Base-by-base conservation (phyloP, 2,888 invertebrate species). In the Apamea anceps region DNA sequence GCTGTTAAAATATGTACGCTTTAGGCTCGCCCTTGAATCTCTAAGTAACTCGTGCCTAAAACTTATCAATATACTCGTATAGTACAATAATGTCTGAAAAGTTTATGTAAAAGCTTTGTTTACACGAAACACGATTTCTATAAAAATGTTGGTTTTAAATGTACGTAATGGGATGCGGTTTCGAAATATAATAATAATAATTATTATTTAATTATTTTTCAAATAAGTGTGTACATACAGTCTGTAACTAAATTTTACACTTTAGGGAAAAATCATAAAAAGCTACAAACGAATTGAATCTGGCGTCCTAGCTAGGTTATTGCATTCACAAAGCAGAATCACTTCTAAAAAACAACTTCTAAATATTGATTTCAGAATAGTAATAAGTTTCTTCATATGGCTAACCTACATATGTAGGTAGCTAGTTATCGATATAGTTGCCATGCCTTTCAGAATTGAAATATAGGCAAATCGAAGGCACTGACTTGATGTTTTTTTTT, bases 1-100 rank as follows among this genome's bases (percentile, higher is more conserved):
- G 51, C 79, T 84, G 82, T 84, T 91, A 81, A 86, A 90, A 89
- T 86, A 91, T 91, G 85, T 72, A 91, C 77, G 80, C 68, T 80
- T 80, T 71, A 75, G 70, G 78, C 60, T 74, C 77, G 79, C 65
- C 82, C 78, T 85, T 90, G 84, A 80, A 86, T 81, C 77, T 83
- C 48, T 73, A 84, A 84, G 87, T 81, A 85, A 74, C 71, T 84
- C 60, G 77, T 75, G 57, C 51, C 74, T 60, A 79, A 76, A 74
- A 79, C 77, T 78, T 76, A 25, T 79, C 37, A n/a, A n/a, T 77
- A 54, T 42, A 42, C 37, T 0, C 15, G 54, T n/a, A 42, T 63
- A 54, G 21, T 18, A 57, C n/a, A 78, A 15, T 48, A 76, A 82
- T 72, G 75, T 51, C 71, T 72, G 54, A 81, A 77, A 74, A 72